phyloP scores from a whole-genome alignment of 23 tunicate genomes.

The Trididemnum clinides region DNA sequence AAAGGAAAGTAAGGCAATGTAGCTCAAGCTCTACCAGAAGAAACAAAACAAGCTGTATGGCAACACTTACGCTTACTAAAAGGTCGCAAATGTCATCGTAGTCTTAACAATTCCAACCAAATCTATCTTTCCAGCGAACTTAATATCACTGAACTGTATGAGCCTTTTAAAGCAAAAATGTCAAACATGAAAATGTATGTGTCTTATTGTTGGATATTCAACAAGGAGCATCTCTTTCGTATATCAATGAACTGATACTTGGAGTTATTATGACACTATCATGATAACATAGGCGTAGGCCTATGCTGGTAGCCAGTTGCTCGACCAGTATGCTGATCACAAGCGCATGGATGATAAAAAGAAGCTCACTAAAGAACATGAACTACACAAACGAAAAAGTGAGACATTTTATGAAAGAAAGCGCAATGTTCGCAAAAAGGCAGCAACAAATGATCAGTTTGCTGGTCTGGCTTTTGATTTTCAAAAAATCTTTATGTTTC shows the following conservation, averaged over 20 bases:
- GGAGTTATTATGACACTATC: neutral
- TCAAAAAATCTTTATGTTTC: conserved; percentile 5
- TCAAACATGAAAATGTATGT: neutral
- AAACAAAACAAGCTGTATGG: neutral
- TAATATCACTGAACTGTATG: neutral
- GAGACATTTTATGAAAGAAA: neutral
- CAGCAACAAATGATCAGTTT: neutral
- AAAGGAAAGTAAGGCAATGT: neutral
- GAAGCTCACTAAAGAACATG: neutral
- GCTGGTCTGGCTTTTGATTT: neutral
- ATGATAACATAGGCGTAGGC: neutral
- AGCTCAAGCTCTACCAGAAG: neutral
- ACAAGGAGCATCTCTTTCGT: neutral
- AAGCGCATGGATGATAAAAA: neutral
- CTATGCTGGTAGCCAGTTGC: neutral
- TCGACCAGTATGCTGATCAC: neutral
- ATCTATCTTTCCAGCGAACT: conserved; percentile 2
- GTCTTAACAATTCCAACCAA: neutral
- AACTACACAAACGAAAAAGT: neutral
- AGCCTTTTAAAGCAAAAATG: neutral
- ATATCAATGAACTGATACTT: neutral
- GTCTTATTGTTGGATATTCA: neutral
- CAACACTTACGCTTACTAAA: neutral
- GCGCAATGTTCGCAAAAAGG: neutral
- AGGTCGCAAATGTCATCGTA: neutral